Evolutionary conservation across 1,140 invertebrate species (phyloP).

Genomic region (Drosophila sp.): DNA sequence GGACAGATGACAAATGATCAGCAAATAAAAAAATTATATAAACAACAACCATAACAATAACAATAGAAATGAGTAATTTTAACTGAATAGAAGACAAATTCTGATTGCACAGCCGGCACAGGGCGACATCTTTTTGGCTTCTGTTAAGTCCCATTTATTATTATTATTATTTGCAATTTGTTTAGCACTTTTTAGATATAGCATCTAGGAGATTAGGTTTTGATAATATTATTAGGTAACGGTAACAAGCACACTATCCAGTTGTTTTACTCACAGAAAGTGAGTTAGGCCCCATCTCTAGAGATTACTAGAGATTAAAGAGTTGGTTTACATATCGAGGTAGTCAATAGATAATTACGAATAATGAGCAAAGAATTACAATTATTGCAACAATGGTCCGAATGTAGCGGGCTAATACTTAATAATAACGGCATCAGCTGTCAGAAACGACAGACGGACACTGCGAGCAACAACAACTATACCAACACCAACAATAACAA

Average conservation of each 20-base stretch:
- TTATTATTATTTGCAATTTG: background rate
- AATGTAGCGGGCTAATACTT: constrained; percentile 35
- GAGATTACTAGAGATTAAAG: background rate
- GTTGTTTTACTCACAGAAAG: background rate
- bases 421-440: constrained; percentile 53
- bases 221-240: background rate
- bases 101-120: constrained; percentile 18
- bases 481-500: constrained; percentile 11
- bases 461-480: constrained; percentile 1
- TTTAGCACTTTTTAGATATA: background rate
- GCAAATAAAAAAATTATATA: constrained; percentile 13
- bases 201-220: background rate
- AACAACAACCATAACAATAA: constrained; percentile 24
- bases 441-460: constrained; percentile 18
- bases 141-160: background rate
- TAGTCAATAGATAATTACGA: constrained; percentile 45
- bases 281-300: background rate
- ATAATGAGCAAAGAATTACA: constrained; percentile 49
- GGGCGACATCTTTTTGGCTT: constrained; percentile 4
- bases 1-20: constrained; percentile 53
- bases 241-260: background rate
- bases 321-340: background rate
- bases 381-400: constrained; percentile 30
- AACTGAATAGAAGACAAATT: constrained; percentile 14
- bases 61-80: constrained; percentile 37